These are phyloP conservation scores for Myopa testacea DNA, from an alignment of 2,888 invertebrate species.

Conservation along the genomic window DNA sequence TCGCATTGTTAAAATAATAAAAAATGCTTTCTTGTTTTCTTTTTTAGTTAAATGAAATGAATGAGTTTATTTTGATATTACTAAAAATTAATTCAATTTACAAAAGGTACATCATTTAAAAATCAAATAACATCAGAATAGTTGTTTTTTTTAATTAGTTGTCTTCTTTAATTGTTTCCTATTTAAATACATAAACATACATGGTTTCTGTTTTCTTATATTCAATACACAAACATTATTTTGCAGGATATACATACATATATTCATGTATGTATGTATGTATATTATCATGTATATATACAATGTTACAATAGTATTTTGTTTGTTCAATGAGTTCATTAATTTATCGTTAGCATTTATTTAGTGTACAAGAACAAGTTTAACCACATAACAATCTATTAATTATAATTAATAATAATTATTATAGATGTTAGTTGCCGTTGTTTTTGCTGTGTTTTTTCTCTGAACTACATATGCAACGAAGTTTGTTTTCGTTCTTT, in stretches of 20 bases:
- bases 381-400: neutral
- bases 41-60: slow-evolving; percentile 36
- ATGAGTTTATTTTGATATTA: slow-evolving; percentile 35
- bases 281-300: neutral
- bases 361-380: neutral
- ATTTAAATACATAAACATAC: neutral
- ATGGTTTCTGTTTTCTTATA: slow-evolving; percentile 13
- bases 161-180: slow-evolving; percentile 3
- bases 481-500: neutral
- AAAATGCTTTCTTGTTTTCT: neutral
- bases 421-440: neutral
- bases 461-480: neutral
- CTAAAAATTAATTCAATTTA: slow-evolving; percentile 40
- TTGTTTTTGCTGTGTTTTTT: neutral
- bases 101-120: slow-evolving; percentile 42
- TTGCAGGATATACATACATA: neutral
- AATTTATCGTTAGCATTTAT: neutral
- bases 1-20: neutral
- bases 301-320: neutral
- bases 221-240: slow-evolving; percentile 15
- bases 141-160: neutral
- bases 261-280: too few relatives aligned
- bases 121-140: slow-evolving; percentile 34
- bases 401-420: neutral
- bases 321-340: neutral